Evolutionary conservation across 2,888 invertebrate genomes (phyloP), one percentile per base, ranked within the genome.

Genomic region (Pandemis cinnamomeana): DNA sequence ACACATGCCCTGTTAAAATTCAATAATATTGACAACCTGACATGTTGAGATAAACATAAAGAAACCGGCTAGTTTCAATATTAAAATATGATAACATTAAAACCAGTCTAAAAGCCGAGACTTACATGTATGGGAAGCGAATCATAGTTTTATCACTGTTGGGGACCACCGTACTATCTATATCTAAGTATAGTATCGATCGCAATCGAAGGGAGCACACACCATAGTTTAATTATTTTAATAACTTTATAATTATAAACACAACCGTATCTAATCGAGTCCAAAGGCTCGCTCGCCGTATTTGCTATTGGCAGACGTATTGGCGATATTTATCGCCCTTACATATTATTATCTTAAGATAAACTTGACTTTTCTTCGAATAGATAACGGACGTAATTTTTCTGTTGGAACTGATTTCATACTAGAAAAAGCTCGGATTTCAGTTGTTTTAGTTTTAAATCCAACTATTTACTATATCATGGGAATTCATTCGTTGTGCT

Each of bases 231-330:
- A 61, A 61, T 7, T 2, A 41, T 27, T 27, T 27, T 5, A 44
- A 63, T 44, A 41, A 44, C 13, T 44, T 63, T 20, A 1, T n/a
- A 44, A 63, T 61, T 61, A 63, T 44, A 63, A 63, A 63, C 44
- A 63, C 63, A 44, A 61, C 41, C 44, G 62, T 20, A 63, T 63
- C 63, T 63, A 44, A 63, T 63, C 63, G 61, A 36, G 61, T n/a
- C 61, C 41, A 61, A 63, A 63, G 44, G 44, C 63, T 41, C 13
- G 63, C 44, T 63, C 10, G 5, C 63, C 15, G 11, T 53, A 7
- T 66, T 66, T 51, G 67, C 41, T 5, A 36, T 15, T 41, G 41
- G 67, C 67, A 67, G 53, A 67, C 53, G 11, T 8, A 7, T 53
- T 42, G 53, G 53, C 53, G 63, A 41, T 42, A 67, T 53, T 53